Evolutionary conservation across 2,888 invertebrate genomes (phyloP).

Genomic region (Acleris emargana): DNA sequence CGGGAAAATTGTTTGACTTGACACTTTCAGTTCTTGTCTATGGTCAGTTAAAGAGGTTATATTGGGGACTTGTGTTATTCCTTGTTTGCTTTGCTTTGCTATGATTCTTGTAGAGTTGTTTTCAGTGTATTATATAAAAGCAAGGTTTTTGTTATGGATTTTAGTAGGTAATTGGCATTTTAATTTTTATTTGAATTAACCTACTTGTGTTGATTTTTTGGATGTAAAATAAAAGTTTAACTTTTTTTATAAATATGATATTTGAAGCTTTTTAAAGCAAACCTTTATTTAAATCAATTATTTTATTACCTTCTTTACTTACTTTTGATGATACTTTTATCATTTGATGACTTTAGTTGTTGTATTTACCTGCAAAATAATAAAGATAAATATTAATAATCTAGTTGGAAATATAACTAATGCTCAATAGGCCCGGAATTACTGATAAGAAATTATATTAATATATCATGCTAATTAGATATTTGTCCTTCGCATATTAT

Average conservation of each 20-base stretch:
- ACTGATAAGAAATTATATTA: not conserved
- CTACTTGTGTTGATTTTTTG: no score
- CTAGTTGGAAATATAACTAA: constrained; percentile 3
- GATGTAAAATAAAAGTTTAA: no score
- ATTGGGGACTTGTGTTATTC: not conserved
- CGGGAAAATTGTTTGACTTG: constrained; percentile 25
- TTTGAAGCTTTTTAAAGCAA: no score
- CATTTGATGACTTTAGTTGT: not conserved
- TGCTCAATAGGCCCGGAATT: not conserved
- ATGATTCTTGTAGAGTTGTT: no score
- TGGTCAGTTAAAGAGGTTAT: constrained; percentile 22
- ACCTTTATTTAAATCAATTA: no score
- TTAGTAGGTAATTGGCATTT: no score
- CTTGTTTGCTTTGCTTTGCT: not conserved
- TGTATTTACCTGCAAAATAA: constrained; percentile 21
- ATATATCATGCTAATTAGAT: not conserved
- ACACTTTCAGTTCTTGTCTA: constrained; percentile 35
- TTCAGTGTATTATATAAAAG: no score
- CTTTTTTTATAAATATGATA: no score
- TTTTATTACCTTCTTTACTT: not conserved
- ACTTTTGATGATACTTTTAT: not conserved
- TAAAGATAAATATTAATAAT: not conserved
- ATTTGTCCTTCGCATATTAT: constrained; percentile 8
- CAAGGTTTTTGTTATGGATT: no score
- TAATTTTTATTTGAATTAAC: no score